Percentiles rank a stretch among this genome's conserved stretches.
phyloP scores from a whole-genome alignment of 2,888 invertebrate genomes.

The Amphipyra berbera region DNA sequence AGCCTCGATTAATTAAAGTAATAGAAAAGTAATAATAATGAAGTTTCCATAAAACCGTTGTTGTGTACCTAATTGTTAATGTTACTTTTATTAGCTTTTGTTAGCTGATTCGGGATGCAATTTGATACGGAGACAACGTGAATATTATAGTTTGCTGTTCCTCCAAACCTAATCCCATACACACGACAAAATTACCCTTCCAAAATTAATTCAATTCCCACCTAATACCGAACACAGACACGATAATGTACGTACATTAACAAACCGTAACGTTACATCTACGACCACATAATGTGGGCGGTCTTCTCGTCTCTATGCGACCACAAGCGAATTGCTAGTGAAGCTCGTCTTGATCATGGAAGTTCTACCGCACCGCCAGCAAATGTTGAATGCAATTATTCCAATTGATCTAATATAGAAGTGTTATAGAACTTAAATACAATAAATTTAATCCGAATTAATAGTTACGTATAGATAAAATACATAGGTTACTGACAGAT shows the following conservation, averaged over 20 bases:
- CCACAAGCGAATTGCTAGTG: constrained; percentile 53
- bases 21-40: too few relatives aligned
- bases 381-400: constrained; percentile 48
- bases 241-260: constrained; percentile 43
- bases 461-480: too few relatives aligned
- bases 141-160: too few relatives aligned
- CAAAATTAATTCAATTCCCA: constrained; percentile 48
- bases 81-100: too few relatives aligned
- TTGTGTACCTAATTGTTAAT: too few relatives aligned
- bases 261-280: constrained; percentile 32
- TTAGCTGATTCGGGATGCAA: too few relatives aligned
- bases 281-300: constrained; percentile 54
- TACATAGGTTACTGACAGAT: too few relatives aligned
- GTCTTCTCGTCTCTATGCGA: constrained; percentile 39
- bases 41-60: too few relatives aligned
- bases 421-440: constrained; percentile 1
- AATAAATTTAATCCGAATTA: too few relatives aligned
- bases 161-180: constrained; percentile 2
- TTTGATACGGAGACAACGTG: too few relatives aligned
- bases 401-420: constrained; percentile 45
- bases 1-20: too few relatives aligned
- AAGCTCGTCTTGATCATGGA: constrained; percentile 53
- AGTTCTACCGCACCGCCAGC: constrained; percentile 48
- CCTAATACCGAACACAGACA: constrained; percentile 27
- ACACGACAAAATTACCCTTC: constrained; percentile 21